phyloP scores from a whole-genome alignment of 2,797 vertebrate genomes.

The Phaenicophaeus curvirostris region DNA sequence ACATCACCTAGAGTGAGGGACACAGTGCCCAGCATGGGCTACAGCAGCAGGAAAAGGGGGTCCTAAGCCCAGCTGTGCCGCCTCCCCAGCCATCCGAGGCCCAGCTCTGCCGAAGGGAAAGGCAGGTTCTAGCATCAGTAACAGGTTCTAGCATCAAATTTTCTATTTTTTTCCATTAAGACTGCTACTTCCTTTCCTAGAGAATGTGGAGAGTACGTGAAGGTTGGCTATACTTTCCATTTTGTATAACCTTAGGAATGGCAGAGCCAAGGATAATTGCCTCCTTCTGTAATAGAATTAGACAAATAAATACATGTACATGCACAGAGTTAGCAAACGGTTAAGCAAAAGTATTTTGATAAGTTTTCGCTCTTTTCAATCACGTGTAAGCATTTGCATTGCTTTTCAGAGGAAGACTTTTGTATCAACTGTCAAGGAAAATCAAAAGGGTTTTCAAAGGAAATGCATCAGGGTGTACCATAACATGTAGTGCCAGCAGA shows the following conservation, averaged over 20 bases:
- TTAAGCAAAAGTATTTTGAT: not conserved
- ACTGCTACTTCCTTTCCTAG: not conserved
- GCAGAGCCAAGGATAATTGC: not conserved
- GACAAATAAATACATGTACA: not conserved
- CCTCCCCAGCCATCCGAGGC: not conserved
- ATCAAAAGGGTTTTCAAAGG: not conserved
- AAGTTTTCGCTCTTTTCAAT: not conserved
- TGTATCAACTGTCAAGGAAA: not conserved
- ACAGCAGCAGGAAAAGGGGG: not conserved
- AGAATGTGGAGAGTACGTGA: not conserved
- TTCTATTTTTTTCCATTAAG: not conserved
- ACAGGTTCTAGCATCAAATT: not conserved
- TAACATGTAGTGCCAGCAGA: not conserved
- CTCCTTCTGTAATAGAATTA: not conserved
- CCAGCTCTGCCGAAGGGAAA: not conserved
- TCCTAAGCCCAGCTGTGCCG: not conserved
- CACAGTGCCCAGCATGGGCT: not conserved
- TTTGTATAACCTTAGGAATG: not conserved
- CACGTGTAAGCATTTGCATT: not conserved
- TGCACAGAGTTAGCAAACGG: not conserved
- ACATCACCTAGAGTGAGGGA: slow-evolving; percentile 82
- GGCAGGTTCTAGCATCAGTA: not conserved
- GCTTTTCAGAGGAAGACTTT: not conserved
- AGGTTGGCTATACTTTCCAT: not conserved
- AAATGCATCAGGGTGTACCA: not conserved